These are phyloP conservation scores for Neomorphus geoffroyi DNA, from an alignment of 2,797 vertebrate species.

Conservation along the genomic window DNA sequence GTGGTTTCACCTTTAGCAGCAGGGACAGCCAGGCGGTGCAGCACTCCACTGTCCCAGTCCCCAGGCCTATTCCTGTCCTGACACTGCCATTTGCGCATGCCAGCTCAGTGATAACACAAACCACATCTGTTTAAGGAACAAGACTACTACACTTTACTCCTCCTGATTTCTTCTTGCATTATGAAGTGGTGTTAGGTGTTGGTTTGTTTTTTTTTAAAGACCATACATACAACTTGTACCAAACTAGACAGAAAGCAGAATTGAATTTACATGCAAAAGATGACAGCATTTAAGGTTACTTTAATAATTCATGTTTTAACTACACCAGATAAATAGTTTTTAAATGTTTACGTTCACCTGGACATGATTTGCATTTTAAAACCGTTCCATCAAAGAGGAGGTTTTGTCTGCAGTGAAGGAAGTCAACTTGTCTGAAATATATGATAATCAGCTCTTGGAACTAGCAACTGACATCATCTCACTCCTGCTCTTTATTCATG, in stretches of 20 bases:
- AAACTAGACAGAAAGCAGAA: neutral
- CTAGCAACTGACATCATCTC: neutral
- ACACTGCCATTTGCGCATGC: neutral
- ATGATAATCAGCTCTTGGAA: conserved; percentile 35
- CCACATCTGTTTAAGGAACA: neutral
- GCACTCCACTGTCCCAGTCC: neutral
- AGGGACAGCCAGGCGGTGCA: neutral
- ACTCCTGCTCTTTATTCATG: neutral
- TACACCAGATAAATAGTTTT: neutral
- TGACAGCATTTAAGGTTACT: neutral
- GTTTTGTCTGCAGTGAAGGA: conserved; percentile 18
- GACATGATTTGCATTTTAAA: conserved; percentile 25
- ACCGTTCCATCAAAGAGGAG: neutral
- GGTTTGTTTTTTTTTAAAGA: neutral
- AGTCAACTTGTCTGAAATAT: conserved; percentile 29
- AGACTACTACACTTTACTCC: neutral
- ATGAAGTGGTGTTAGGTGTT: neutral
- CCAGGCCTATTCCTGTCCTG: neutral
- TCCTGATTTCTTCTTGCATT: neutral
- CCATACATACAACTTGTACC: neutral
- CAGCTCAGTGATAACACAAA: neutral
- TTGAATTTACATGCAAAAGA: neutral
- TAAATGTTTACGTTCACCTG: conserved; percentile 5
- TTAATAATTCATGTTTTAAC: neutral
- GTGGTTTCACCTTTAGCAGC: neutral